phyloP scores from a whole-genome alignment of 1,140 invertebrate species.

The Mizuhopecten yessoensis region DNA sequence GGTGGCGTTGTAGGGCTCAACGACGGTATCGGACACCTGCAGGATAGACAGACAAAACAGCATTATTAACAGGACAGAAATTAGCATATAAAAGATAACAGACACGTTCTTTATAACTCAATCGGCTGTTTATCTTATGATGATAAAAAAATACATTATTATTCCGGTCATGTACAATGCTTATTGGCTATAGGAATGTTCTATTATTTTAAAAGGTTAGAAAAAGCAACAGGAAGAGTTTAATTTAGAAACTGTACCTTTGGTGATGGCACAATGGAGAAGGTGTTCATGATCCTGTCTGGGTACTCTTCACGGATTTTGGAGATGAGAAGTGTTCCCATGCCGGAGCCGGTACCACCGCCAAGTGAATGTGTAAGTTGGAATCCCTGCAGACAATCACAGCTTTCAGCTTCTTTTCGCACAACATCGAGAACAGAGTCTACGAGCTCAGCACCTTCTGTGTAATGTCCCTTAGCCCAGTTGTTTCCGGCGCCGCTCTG shows the following conservation, averaged over 20 bases:
- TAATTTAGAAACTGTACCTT: slow-evolving; percentile 86
- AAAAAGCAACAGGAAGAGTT: not conserved
- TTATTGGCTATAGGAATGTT: not conserved
- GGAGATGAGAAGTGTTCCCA: slow-evolving; percentile 86
- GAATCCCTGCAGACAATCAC: slow-evolving; percentile 90
- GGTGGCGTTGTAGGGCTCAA: slow-evolving; percentile 86
- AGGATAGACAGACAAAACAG: slow-evolving; percentile 40
- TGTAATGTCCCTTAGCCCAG: slow-evolving; percentile 96
- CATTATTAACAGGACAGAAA: not conserved
- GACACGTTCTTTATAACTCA: too few relatives aligned
- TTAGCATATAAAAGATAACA: too few relatives aligned
- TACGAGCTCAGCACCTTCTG: slow-evolving; percentile 89
- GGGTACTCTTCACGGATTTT: slow-evolving; percentile 87
- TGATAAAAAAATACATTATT: too few relatives aligned
- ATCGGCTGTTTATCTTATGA: not conserved
- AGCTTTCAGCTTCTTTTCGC: slow-evolving; percentile 90
- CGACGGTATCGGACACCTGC: slow-evolving; percentile 85
- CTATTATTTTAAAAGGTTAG: not conserved
- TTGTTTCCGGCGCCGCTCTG: slow-evolving; percentile 91
- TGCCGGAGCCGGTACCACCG: slow-evolving; percentile 82
- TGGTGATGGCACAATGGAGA: slow-evolving; percentile 95
- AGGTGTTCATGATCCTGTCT: slow-evolving; percentile 96
- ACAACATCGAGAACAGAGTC: slow-evolving; percentile 92
- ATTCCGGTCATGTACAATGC: too few relatives aligned
- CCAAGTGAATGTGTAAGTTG: slow-evolving; percentile 90